Evolutionary conservation across 92 coral and sea anemone genomes (phyloP), one percentile per base, ranked within the genome.

Genomic region (Pocillopora grandis): DNA sequence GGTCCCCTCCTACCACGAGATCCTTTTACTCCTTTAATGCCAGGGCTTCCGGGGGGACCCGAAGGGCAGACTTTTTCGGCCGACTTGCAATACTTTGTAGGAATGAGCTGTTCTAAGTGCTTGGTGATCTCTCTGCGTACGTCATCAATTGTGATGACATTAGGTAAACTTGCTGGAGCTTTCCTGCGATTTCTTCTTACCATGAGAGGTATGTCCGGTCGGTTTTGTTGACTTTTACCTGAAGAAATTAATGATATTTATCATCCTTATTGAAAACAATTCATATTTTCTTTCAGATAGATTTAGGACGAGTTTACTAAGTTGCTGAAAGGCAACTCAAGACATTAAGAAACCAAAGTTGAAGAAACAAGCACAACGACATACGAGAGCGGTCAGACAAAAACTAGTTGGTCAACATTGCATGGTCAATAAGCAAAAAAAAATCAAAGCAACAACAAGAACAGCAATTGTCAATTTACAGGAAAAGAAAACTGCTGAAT

Each of bases 11-110:
- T 36, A 56, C 76, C 76, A 36, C 63, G 80, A 27, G 10, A 27
- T 12, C n/a, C 81, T 36, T 77, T 58, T 36, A 58, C 27, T 9
- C 81, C 81, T 15, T 5, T 31, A 2, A 31, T 2, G 31, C 81
- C 81, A 60, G 70, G 68, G 56, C 37, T 1, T 62, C 81, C 81
- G 71, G 81, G 81, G 81, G 81, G 70, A 2, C 80, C 80, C 0
- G 80, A 68, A 9, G 80, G 80, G 18, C 80, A 76, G 37, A 76
- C 68, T 57, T 33, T 76, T 17, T 76, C 80, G 35, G 31, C 35
- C 31, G 80, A 61, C 70, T 42, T 59, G 57, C 70, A 76, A 27
- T 76, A 76, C 70, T 61, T 61, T 1, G 36, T 5, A 56, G 80
- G 58, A 31, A 76, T 61, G 12, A 76, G 58, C 59, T 76, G 52